phyloP scores from a whole-genome alignment of 2,797 vertebrate genomes.

The Fringilla coelebs region DNA sequence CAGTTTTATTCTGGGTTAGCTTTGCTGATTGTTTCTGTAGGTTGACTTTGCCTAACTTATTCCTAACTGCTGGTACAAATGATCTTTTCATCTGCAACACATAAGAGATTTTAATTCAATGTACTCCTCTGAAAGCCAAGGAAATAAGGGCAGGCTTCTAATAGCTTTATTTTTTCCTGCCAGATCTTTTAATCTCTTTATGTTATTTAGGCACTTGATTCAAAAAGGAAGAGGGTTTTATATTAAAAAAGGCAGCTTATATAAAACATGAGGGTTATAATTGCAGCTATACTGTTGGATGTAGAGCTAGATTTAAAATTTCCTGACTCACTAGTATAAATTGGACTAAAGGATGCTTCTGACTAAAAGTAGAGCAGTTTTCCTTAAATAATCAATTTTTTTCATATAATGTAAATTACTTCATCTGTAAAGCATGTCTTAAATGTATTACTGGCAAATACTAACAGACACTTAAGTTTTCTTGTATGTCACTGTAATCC shows the following conservation, averaged over 20 bases:
- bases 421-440: not conserved
- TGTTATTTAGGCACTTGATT: not conserved
- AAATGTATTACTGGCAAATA: not conserved
- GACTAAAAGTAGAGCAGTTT: not conserved
- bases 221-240: not conserved
- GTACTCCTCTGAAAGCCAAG: not conserved
- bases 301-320: not conserved
- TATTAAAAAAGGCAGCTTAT: not conserved
- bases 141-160: not conserved
- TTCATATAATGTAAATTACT: not conserved
- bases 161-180: not conserved
- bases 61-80: not conserved
- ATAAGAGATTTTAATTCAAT: not conserved
- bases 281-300: not conserved
- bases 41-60: not conserved
- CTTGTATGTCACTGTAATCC: not conserved
- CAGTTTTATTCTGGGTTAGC: not conserved
- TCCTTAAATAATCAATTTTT: not conserved
- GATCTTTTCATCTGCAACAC: not conserved
- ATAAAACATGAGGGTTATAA: not conserved
- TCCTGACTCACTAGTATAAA: not conserved
- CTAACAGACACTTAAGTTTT: not conserved
- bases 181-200: not conserved
- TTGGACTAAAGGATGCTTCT: not conserved
- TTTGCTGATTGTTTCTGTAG: not conserved